phyloP scores from a whole-genome alignment of 30 jellyfish, hydroid and myxozoan genomes.

The Catostylus mosaicus region DNA sequence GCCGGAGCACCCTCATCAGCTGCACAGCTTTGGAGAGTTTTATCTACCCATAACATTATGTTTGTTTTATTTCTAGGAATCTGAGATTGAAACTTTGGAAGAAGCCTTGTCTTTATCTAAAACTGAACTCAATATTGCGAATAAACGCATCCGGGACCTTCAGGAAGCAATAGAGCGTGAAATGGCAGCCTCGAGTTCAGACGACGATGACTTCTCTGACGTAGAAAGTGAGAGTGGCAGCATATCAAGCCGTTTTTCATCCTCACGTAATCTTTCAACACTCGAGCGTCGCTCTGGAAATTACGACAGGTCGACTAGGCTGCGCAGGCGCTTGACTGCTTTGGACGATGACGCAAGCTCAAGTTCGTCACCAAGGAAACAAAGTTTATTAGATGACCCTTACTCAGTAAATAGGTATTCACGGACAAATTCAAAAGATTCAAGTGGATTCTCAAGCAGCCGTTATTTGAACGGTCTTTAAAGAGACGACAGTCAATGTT shows the following conservation, averaged over 20 bases:
- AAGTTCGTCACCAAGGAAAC: constrained; percentile 28
- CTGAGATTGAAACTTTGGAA: constrained; percentile 74
- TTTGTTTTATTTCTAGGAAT: no score
- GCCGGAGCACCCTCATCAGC: no score
- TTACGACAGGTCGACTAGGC: constrained; percentile 68
- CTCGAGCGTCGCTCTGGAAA: constrained; percentile 66
- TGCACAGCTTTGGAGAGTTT: no score
- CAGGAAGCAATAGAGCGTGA: constrained; percentile 95
- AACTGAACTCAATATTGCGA: constrained; percentile 79
- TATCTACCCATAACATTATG: no score
- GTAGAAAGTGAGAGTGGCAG: constrained; percentile 67
- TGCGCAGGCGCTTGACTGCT: constrained; percentile 70
- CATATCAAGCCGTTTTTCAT: constrained; percentile 58
- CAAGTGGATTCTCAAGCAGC: constrained; percentile 37
- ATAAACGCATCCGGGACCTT: constrained; percentile 88
- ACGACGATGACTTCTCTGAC: constrained; percentile 75
- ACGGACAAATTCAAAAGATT: constrained; percentile 59
- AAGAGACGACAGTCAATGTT: no score
- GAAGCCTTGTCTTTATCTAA: constrained; percentile 72
- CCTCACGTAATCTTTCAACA: constrained; percentile 37
- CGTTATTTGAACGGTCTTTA: constrained; percentile 45
- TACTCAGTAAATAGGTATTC: constrained; percentile 24
- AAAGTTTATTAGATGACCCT: constrained; percentile 23
- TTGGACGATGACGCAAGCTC: constrained; percentile 64
- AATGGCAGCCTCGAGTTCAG: constrained; percentile 78